Base-by-base conservation (phyloP, 1,140 invertebrate genomes). In the Semibalanus balanoides region DNA sequence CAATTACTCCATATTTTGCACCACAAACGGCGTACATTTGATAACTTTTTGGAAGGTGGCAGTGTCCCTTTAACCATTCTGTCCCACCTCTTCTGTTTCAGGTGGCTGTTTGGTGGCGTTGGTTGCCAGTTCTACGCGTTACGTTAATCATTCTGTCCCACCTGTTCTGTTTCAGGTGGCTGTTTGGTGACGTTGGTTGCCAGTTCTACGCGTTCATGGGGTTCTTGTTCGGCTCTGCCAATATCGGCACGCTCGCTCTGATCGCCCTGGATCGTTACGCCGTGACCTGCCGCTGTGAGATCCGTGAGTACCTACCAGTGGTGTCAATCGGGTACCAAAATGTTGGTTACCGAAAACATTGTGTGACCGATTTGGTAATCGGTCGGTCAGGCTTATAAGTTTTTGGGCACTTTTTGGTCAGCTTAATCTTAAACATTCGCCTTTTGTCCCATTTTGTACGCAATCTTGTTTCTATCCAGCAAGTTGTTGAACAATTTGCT, bases 131-230 rank as follows among this genome's bases (percentile, higher is more conserved):
- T 80, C 31, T 84, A 85, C 76, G 83, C 82, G 17, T 83, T 83
- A 7, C 5, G 35, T 40, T 17, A 7, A 40, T 7, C 35, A 40
- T 17, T 40, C 35, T 40, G n/a, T n/a, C n/a, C 35, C 35, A 64
- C 51, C 14, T 64, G 11, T 64, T 14, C 51, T 25, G 11, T 14
- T 64, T 64, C 69, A 85, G 84, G 73, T 85, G 84, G 84, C 74
- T 85, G 51, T 85, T 82, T 74, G 83, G 83, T 19, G 79, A 81
- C 0, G 75, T 79, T 7, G 81, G 82, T 0, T 85, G 84, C 76
- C 82, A 84, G 78, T 78, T 81, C 31, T 85, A 85, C 77, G 83
- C 82, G 17, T 83, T 84, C 78, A 82, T 82, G 77, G 83, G 83
- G 5, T 84, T 83, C 79, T 78, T 84, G 14, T 80, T 80, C 73